phyloP scores from a whole-genome alignment of 2,113 vertebrate species.

The Carollia perspicillata region DNA sequence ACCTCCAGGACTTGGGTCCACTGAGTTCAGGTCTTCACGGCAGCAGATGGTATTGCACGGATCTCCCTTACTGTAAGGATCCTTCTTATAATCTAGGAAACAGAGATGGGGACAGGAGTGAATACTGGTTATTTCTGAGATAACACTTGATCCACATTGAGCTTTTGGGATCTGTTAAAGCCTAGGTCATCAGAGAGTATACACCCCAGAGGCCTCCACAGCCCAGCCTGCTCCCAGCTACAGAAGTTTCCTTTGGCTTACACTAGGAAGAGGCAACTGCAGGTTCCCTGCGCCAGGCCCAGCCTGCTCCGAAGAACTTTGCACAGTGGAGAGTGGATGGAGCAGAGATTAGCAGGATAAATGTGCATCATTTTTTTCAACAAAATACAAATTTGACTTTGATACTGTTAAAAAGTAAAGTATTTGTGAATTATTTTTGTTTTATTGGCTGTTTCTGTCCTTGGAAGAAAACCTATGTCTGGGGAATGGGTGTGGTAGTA shows the following conservation, averaged over 20 bases:
- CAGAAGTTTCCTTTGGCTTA: neutral
- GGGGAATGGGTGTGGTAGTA: neutral
- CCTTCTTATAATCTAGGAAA: slow-evolving; percentile 86
- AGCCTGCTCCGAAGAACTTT: neutral
- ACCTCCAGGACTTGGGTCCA: slow-evolving; percentile 84
- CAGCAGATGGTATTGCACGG: slow-evolving; percentile 94
- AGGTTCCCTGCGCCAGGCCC: neutral
- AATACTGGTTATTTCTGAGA: neutral
- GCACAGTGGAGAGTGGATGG: neutral
- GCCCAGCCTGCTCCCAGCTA: neutral
- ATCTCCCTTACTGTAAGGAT: slow-evolving; percentile 88
- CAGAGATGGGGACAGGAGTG: neutral
- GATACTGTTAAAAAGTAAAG: slow-evolving; percentile 12
- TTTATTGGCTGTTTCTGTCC: slow-evolving; percentile 22
- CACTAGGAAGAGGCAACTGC: neutral
- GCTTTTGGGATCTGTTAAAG: neutral
- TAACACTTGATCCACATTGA: neutral
- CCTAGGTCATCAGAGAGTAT: neutral
- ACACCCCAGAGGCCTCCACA: neutral
- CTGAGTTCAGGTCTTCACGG: slow-evolving; percentile 87
- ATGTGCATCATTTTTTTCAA: neutral
- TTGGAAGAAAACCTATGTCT: neutral
- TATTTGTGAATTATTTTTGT: neutral
- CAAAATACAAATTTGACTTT: neutral
- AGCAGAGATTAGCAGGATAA: neutral